phyloP scores from a whole-genome alignment of 2,888 invertebrate species.

The Eupithecia abbreviata region DNA sequence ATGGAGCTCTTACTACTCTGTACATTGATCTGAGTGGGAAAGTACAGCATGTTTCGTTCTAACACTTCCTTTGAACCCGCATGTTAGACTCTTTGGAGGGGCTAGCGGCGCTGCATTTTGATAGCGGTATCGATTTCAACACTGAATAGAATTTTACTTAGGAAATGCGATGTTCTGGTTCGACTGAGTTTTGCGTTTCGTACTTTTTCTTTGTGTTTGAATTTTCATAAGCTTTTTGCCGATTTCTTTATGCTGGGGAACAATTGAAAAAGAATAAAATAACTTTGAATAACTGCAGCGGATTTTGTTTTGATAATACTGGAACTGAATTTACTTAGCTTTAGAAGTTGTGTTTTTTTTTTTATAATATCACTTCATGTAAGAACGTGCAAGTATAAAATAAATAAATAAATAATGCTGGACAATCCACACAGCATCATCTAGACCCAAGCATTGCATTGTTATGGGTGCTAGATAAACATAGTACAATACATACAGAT shows the following conservation, averaged over 20 bases:
- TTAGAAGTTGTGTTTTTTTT: not conserved
- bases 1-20: conserved; percentile 56
- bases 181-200: conserved; percentile 11
- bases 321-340: not conserved
- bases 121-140: conserved; percentile 76
- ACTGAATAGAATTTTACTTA: conserved; percentile 72
- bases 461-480: no score
- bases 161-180: conserved; percentile 29
- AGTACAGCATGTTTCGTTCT: conserved; percentile 66
- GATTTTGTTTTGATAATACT: not conserved
- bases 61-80: conserved; percentile 70
- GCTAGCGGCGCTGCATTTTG: conserved; percentile 66
- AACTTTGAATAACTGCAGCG: not conserved
- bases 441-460: no score
- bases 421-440: no score
- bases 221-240: not conserved
- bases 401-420: not conserved
- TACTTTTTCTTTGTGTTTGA: conserved; percentile 11
- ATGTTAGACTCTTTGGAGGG: conserved; percentile 69
- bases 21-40: conserved; percentile 72
- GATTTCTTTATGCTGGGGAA: not conserved
- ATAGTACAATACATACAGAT: no score
- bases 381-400: not conserved
- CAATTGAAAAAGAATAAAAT: not conserved
- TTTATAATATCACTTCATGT: not conserved